These are phyloP conservation scores for Mystacides longicornis DNA, from an alignment of 2,888 invertebrate genomes.

Conservation along the genomic window DNA sequence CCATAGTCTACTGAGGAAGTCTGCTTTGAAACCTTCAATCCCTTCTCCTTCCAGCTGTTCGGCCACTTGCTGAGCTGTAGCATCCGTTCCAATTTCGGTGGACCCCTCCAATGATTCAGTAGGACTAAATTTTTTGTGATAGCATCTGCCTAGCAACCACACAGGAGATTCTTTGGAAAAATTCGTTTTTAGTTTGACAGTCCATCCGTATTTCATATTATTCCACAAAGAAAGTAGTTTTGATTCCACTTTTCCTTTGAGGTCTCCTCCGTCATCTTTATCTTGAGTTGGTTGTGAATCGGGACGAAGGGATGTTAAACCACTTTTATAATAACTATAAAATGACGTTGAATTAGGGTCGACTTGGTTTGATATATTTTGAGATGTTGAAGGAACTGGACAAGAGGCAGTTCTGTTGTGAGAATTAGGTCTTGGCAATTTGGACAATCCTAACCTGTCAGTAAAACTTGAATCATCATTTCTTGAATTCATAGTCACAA, in stretches of 20 bases:
- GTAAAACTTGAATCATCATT: slow-evolving; percentile 10
- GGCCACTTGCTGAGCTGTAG: slow-evolving; percentile 51
- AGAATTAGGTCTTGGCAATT: slow-evolving; percentile 11
- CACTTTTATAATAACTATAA: slow-evolving; percentile 15
- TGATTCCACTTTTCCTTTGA: slow-evolving; percentile 73
- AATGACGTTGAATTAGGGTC: slow-evolving; percentile 12
- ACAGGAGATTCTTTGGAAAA: slow-evolving; percentile 83
- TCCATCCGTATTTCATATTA: slow-evolving; percentile 85
- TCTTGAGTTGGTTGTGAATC: slow-evolving; percentile 15
- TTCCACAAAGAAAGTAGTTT: slow-evolving; percentile 84
- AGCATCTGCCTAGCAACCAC: slow-evolving; percentile 77
- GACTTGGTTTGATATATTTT: slow-evolving; percentile 8
- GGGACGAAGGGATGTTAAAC: slow-evolving; percentile 8
- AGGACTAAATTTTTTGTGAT: slow-evolving; percentile 64
- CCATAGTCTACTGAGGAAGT: slow-evolving; percentile 80
- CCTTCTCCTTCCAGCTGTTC: slow-evolving; percentile 54
- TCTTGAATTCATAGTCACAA: slow-evolving; percentile 13
- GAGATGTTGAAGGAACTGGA: slow-evolving; percentile 11
- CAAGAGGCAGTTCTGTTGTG: slow-evolving; percentile 19
- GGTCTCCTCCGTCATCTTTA: slow-evolving; percentile 43
- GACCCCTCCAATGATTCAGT: slow-evolving; percentile 51
- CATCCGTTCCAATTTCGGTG: slow-evolving; percentile 54
- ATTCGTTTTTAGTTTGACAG: slow-evolving; percentile 66
- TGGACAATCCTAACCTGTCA: slow-evolving; percentile 20
- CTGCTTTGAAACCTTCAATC: slow-evolving; percentile 75